Conservation (phyloP, 2,888 invertebrate species). For the Ophion costatus region DNA sequence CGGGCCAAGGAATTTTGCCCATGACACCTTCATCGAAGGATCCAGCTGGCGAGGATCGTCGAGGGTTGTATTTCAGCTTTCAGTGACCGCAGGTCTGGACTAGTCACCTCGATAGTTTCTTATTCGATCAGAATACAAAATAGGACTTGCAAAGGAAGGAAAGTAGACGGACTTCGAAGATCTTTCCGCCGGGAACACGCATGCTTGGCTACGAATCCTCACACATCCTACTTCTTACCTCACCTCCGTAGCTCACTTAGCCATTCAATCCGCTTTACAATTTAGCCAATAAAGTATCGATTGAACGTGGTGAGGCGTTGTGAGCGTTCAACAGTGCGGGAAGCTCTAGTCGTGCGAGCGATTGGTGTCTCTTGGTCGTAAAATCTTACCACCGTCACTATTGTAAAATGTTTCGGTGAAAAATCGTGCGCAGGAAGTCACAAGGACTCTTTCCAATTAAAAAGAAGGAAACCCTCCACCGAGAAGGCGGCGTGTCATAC, state of each 20-base stretch:
- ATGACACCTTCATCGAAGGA: too few species aligned
- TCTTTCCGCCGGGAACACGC: conserved; percentile 24
- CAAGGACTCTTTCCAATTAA: too few species aligned
- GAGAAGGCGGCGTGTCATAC: too few species aligned
- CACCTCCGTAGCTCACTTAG: neutral
- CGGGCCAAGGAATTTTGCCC: too few species aligned
- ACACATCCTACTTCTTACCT: conserved; percentile 5
- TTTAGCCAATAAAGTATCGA: conserved; percentile 62
- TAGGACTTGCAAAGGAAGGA: too few species aligned
- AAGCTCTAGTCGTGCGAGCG: conserved; percentile 1
- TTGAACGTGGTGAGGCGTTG: conserved; percentile 34
- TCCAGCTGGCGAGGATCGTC: too few species aligned
- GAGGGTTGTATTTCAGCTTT: too few species aligned
- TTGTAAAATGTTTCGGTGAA: conserved; percentile 22
- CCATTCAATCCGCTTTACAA: conserved; percentile 37
- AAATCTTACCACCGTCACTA: conserved; percentile 8
- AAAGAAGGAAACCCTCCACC: neutral
- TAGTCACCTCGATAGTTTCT: too few species aligned
- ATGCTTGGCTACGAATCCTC: conserved; percentile 38
- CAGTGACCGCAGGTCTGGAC: too few species aligned
- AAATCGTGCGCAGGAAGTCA: conserved; percentile 13
- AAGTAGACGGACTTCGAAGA: too few species aligned
- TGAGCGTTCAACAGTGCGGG: neutral
- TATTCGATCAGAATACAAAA: too few species aligned
- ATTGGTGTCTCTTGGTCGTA: conserved; percentile 22